Base-by-base conservation (phyloP, 2,113 vertebrate species). In the Leptosomus discolor region DNA sequence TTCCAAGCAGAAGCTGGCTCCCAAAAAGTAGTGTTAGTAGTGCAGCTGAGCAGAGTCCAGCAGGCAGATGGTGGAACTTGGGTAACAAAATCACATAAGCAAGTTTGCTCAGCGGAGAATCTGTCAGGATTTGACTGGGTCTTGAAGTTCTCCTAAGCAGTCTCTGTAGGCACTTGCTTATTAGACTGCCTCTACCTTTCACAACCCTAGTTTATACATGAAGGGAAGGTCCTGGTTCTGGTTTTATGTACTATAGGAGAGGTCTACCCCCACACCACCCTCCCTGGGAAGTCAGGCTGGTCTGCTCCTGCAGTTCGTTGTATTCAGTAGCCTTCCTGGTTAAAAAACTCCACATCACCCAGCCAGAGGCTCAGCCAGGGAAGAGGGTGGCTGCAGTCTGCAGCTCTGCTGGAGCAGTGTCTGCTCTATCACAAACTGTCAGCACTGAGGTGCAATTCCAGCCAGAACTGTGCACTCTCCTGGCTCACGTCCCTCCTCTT, bases 1-100 rank as follows among this genome's bases (percentile, higher is more conserved):
- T 45, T 88, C 41, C 53, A 81, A 95, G 34, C 57, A 95, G 77
- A 84, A 80, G n/a, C 19, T 84, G 45, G 18, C 22, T 84, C n/a
- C 71, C 39, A 37, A 61, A 51, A 83, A 63, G 18, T 20, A 67
- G n/a, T 48, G 13, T 37, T 69, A 70, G 29, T 43, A 78, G 4
- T 76, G 53, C 58, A 84, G 50, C 20, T 83, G 53, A 91, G 68
- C 61, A 34, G 20, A 84, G 56, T 51, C 45, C 30, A 82, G 60
- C 50, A 82, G 61, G 53, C 34, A 50, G 4, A 8, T 22, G 11
- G 18, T n/a, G 9, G 12, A 68, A n/a, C 26, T 36, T 76, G 19
- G 19, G 37, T 71, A 50, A 36, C 17, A 46, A 89, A 76, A 76
- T 63, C 13, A 53, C 74, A 15, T 34, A 21, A 93, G 20, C 4